Evolutionary conservation across 2,888 invertebrate genomes (phyloP).

Genomic region (Lasioglossum leucozonium): DNA sequence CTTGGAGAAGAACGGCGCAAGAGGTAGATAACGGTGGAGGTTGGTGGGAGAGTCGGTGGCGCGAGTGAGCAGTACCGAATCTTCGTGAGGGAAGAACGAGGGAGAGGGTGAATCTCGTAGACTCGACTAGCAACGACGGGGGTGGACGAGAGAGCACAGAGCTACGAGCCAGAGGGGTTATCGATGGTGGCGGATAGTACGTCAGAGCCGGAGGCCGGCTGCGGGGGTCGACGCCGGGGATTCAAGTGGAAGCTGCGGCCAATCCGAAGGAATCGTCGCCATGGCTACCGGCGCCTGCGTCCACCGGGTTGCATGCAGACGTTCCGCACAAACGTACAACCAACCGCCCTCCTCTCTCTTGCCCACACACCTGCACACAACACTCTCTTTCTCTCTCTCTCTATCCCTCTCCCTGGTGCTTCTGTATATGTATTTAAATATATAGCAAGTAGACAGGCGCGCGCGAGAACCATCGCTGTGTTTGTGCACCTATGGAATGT

Average conservation of each 20-base stretch:
- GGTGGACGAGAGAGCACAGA: constrained; percentile 57
- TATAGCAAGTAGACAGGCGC: constrained; percentile 32
- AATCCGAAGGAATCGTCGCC: constrained; percentile 84
- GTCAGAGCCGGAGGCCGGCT: constrained; percentile 68
- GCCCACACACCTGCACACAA: constrained; percentile 16
- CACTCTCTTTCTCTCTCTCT: background rate
- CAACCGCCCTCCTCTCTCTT: constrained; percentile 26
- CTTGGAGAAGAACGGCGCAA: background rate
- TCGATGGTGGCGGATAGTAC: constrained; percentile 81
- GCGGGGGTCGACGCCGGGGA: constrained; percentile 76
- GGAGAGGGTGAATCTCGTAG: constrained; percentile 44
- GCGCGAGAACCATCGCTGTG: constrained; percentile 9
- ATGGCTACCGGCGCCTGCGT: constrained; percentile 84
- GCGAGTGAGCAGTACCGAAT: background rate
- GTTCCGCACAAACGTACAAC: constrained; percentile 59
- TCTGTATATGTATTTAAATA: constrained; percentile 48
- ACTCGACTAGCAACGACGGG: constrained; percentile 55
- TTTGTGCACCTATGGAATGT: constrained; percentile 58
- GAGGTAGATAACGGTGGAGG: background rate
- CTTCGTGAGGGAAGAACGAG: constrained; percentile 12
- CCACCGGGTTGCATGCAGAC: constrained; percentile 73
- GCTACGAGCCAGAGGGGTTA: constrained; percentile 76
- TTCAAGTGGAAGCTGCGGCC: constrained; percentile 83
- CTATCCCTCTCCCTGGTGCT: background rate
- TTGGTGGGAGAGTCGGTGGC: background rate